These are phyloP conservation scores for Melieria picta DNA, from an alignment of 2,888 invertebrate genomes.

Conservation along the genomic window DNA sequence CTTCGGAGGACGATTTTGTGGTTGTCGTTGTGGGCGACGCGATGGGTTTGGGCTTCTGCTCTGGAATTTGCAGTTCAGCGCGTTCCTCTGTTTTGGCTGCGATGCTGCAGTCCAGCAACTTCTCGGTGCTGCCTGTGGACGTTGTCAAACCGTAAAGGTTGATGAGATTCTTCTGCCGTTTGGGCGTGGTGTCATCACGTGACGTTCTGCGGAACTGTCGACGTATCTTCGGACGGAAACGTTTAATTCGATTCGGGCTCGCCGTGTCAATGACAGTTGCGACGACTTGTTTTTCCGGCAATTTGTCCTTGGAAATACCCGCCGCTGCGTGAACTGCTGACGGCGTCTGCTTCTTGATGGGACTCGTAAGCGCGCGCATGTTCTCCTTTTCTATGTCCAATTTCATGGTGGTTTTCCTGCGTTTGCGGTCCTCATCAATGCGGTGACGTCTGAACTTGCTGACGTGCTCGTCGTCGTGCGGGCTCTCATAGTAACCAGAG, in stretches of 20 bases:
- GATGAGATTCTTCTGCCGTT: conserved; percentile 50
- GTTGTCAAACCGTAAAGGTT: conserved; percentile 47
- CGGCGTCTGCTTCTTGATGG: conserved; percentile 54
- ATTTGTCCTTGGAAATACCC: conserved; percentile 49
- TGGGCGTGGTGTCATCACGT: conserved; percentile 54
- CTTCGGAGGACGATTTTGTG: conserved; percentile 54
- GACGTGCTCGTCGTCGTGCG: conserved; percentile 70
- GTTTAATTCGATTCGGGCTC: conserved; percentile 64
- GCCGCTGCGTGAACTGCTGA: conserved; percentile 26
- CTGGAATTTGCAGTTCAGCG: neutral
- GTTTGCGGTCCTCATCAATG: conserved; percentile 77
- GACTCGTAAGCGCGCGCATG: conserved; percentile 69
- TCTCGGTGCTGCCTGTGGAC: conserved; percentile 52
- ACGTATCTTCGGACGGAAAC: conserved; percentile 65
- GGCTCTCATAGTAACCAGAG: conserved; percentile 80
- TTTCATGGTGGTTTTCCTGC: conserved; percentile 80
- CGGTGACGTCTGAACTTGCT: conserved; percentile 66
- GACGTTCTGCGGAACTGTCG: conserved; percentile 62
- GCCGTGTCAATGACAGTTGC: conserved; percentile 53
- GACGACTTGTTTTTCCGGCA: conserved; percentile 55
- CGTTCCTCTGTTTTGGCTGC: conserved; percentile 42
- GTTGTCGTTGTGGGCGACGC: conserved; percentile 41
- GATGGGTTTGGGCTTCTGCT: conserved; percentile 30
- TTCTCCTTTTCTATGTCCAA: conserved; percentile 75
- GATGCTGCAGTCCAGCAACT: conserved; percentile 56